These are phyloP conservation scores for Himalopsyche japonica DNA, from an alignment of 2,888 invertebrate genomes.

Conservation along the genomic window DNA sequence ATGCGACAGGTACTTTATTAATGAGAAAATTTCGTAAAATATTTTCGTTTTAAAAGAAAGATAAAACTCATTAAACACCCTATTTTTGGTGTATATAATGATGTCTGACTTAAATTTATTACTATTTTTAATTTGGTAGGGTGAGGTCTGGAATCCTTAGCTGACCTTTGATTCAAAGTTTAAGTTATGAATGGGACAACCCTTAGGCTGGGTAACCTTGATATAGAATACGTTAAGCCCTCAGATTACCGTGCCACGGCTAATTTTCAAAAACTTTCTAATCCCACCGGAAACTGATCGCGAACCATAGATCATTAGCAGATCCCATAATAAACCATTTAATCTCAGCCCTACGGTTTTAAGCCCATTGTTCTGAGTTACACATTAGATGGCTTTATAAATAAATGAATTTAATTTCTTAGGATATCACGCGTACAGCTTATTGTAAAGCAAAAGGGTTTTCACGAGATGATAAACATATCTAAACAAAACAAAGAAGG, in stretches of 20 bases:
- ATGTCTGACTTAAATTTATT: neutral
- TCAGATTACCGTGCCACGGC: neutral
- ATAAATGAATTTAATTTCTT: too few relatives aligned
- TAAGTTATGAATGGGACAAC: neutral
- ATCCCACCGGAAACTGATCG: neutral
- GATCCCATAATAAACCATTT: neutral
- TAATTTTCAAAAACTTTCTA: neutral
- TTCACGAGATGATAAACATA: too few relatives aligned
- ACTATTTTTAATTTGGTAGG: neutral
- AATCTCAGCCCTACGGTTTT: neutral
- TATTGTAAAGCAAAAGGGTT: too few relatives aligned
- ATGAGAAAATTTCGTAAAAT: neutral
- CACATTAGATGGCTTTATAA: too few relatives aligned
- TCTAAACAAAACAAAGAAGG: too few relatives aligned
- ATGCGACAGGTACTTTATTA: neutral
- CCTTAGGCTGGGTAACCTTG: neutral
- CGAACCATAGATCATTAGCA: neutral
- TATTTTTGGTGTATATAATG: neutral
- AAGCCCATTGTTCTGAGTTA: neutral
- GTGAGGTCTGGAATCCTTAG: neutral
- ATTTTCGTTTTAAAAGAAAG: neutral
- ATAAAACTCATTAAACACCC: neutral
- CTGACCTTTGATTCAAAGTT: neutral
- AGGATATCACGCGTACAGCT: too few relatives aligned
- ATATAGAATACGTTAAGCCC: neutral